Evolutionary conservation across 2,113 vertebrate genomes (phyloP).

Genomic region (Oreochromis niloticus): DNA sequence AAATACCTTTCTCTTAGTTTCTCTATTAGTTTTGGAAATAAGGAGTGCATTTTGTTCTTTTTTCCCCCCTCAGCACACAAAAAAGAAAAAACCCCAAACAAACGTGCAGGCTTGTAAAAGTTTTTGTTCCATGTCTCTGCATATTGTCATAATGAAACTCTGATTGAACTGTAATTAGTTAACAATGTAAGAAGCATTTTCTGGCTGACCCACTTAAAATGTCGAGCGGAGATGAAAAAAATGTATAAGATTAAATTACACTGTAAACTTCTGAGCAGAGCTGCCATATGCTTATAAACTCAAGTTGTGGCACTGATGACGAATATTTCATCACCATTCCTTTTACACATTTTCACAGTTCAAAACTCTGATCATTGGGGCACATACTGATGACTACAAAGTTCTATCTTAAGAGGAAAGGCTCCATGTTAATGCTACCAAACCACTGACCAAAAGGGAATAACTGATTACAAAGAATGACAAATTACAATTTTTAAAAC

Average conservation of each 20-base stretch:
- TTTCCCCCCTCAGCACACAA: background rate
- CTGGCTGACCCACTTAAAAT: constrained; percentile 19
- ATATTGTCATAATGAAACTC: background rate
- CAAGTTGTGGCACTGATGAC: background rate
- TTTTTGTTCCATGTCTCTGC: background rate
- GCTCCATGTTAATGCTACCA: background rate
- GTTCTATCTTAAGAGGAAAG: background rate
- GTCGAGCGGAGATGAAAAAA: background rate
- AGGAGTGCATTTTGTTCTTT: background rate
- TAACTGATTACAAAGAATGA: constrained; percentile 34
- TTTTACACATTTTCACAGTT: constrained; percentile 1
- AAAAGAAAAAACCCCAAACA: background rate
- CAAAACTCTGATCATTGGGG: constrained; percentile 37
- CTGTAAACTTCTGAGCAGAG: background rate
- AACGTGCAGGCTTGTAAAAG: background rate
- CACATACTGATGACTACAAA: constrained; percentile 22
- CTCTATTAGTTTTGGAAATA: background rate
- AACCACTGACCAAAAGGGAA: constrained; percentile 42
- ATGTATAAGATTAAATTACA: background rate
- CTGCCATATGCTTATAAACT: background rate
- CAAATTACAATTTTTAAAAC: background rate
- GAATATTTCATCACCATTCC: constrained; percentile 47
- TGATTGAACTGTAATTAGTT: background rate
- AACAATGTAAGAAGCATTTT: background rate
- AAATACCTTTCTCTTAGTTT: background rate